Conservation (phyloP, 2,113 vertebrate genomes). For the Myotis lucifugus region DNA sequence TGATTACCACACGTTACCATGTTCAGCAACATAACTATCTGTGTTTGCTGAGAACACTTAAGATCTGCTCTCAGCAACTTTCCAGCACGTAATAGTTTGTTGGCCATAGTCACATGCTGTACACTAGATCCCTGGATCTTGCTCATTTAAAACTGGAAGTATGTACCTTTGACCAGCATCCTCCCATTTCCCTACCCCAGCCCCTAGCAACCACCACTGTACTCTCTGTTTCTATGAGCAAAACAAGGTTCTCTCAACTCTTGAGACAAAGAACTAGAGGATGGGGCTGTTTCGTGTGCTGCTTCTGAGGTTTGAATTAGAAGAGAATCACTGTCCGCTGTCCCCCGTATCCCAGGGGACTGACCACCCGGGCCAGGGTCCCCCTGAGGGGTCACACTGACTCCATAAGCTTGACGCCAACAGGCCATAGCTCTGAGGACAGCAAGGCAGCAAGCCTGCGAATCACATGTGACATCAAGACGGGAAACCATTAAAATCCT, state of each 20-base stretch:
- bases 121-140: background rate
- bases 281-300: fast-evolving
- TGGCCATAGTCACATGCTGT: background rate
- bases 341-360: background rate
- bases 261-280: background rate
- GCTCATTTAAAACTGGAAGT: background rate
- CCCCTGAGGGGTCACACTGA: background rate
- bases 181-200: background rate
- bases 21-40: background rate
- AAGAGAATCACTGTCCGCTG: background rate
- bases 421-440: background rate
- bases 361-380: background rate
- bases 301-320: background rate
- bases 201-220: background rate
- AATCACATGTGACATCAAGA: background rate
- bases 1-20: background rate
- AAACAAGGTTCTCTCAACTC: background rate
- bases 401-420: background rate
- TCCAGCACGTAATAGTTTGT: background rate
- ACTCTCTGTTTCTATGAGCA: background rate
- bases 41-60: background rate
- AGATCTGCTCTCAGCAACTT: background rate
- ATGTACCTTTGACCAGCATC: background rate
- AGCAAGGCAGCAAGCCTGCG: background rate
- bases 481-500: no score